These are phyloP conservation scores for Quiscalus mexicanus DNA, from an alignment of 2,113 vertebrate genomes.

Conservation along the genomic window DNA sequence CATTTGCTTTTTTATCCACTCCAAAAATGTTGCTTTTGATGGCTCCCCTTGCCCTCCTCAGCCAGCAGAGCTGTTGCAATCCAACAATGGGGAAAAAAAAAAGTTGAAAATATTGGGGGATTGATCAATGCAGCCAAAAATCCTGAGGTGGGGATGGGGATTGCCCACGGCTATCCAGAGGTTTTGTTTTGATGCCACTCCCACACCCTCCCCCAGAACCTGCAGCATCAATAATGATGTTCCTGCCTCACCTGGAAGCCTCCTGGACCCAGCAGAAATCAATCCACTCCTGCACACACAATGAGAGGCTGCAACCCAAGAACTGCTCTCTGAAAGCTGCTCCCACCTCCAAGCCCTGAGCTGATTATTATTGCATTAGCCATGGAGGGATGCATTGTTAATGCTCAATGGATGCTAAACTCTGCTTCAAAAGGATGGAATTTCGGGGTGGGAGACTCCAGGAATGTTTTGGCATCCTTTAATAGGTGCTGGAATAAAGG, in stretches of 20 bases:
- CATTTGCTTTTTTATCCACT: neutral
- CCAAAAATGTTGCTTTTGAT: neutral
- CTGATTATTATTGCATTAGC: constrained; percentile 62
- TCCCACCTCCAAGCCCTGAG: neutral
- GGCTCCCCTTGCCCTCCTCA: neutral
- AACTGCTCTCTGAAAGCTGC: constrained; percentile 5
- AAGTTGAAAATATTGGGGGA: accelerated
- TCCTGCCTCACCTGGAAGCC: neutral
- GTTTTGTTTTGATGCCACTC: neutral
- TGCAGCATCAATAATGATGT: accelerated
- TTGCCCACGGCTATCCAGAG: accelerated
- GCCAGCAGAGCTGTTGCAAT: neutral
- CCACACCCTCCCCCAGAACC: neutral
- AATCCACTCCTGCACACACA: neutral
- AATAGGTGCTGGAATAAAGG: neutral
- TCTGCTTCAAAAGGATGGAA: neutral
- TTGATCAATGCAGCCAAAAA: neutral
- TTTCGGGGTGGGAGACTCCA: neutral
- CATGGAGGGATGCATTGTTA: neutral
- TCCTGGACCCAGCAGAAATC: neutral
- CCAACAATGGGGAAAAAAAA: accelerated
- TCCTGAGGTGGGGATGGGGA: accelerated
- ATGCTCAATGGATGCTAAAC: neutral
- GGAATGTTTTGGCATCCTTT: neutral
- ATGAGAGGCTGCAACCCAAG: constrained; percentile 33